Conservation (phyloP, 1,140 invertebrate species). For the Branchinecta lindahli region DNA sequence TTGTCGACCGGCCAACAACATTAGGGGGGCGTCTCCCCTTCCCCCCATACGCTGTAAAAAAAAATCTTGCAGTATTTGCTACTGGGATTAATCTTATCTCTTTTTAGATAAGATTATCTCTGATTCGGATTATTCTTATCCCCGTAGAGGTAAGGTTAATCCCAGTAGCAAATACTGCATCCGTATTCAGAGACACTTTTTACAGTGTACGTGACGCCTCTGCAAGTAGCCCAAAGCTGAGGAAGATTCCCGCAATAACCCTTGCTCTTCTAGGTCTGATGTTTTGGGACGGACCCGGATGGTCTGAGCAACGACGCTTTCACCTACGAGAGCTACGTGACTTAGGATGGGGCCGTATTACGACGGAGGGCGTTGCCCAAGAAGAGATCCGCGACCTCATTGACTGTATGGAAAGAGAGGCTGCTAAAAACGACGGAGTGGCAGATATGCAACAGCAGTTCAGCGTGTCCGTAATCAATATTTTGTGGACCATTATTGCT, state of each 20-base stretch:
- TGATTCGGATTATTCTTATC: too few species aligned
- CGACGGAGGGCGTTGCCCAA: constrained; percentile 21
- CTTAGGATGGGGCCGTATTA: constrained; percentile 22
- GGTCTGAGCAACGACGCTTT: constrained; percentile 23
- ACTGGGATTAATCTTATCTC: too few species aligned
- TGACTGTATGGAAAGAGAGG: constrained; percentile 10
- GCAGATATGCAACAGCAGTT: constrained; percentile 15
- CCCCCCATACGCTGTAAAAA: too few species aligned
- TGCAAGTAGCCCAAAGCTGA: too few species aligned
- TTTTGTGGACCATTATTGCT: constrained; percentile 14
- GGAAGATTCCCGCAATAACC: background rate
- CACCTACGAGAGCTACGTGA: constrained; percentile 21
- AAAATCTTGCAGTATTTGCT: too few species aligned
- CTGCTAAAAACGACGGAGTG: background rate
- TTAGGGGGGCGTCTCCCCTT: too few species aligned
- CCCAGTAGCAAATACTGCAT: too few species aligned
- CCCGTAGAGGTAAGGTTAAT: too few species aligned
- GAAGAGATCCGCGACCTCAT: constrained; percentile 22
- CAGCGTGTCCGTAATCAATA: constrained; percentile 16
- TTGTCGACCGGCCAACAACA: too few species aligned
- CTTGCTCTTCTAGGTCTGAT: constrained; percentile 19
- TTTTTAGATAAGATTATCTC: too few species aligned
- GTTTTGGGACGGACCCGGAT: constrained; percentile 20
- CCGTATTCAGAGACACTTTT: too few species aligned
- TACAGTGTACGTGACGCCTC: too few species aligned